phyloP scores from a whole-genome alignment of 2,888 invertebrate genomes.

The Gryllus longicercus region DNA sequence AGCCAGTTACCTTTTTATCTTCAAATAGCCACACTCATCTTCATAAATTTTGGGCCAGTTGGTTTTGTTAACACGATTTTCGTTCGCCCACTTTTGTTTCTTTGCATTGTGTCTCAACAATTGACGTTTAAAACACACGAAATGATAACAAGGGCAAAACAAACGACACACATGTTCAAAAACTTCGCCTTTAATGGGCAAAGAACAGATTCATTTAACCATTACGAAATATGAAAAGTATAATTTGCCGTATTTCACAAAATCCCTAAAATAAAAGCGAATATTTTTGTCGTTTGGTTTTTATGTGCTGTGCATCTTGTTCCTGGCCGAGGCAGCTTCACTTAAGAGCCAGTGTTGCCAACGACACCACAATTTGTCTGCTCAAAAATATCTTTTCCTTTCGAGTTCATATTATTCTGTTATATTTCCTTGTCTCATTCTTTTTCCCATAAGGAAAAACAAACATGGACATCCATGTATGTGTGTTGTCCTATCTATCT shows the following conservation, averaged over 20 bases:
- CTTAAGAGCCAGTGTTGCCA: conserved; percentile 17
- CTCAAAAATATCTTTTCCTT: background rate
- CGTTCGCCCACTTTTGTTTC: background rate
- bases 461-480: conserved; percentile 22
- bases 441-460: conserved; percentile 19
- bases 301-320: conserved; percentile 9
- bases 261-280: background rate
- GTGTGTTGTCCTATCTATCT: conserved; percentile 29
- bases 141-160: background rate
- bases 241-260: background rate
- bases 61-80: too few relatives aligned
- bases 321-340: conserved; percentile 17
- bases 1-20: too few relatives aligned
- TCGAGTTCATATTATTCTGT: conserved; percentile 7
- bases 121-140: conserved; percentile 7
- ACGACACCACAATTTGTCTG: background rate
- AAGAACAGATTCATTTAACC: background rate
- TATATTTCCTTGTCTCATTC: conserved; percentile 12
- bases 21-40: too few relatives aligned
- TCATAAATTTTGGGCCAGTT: too few relatives aligned
- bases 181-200: background rate
- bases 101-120: conserved; percentile 9
- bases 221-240: conserved; percentile 9
- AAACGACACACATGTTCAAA: background rate
- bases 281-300: conserved; percentile 6